Conservation (phyloP, 2,113 vertebrate genomes). For the Eurystomus gularis region DNA sequence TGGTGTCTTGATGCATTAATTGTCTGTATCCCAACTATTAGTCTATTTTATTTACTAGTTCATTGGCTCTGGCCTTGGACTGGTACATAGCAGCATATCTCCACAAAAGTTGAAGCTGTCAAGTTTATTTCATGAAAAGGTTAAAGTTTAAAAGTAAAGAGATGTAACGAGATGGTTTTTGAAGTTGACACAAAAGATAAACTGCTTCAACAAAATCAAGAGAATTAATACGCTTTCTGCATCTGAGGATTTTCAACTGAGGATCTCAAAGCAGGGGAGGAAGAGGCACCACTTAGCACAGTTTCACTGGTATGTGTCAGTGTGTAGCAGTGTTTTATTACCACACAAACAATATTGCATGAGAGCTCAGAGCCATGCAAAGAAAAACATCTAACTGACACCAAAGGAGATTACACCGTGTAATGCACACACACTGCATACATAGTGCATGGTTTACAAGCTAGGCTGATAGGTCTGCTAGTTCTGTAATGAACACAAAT, state of each 20-base stretch:
- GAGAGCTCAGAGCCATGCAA: neutral
- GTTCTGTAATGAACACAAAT: neutral
- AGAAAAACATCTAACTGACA: neutral
- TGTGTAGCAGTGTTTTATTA: neutral
- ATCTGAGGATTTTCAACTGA: neutral
- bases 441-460: neutral
- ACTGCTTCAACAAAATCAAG: neutral
- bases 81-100: neutral
- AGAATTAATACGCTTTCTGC: neutral
- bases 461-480: neutral
- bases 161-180: neutral
- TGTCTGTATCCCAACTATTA: neutral
- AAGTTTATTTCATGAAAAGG: neutral
- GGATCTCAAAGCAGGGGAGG: neutral
- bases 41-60: neutral
- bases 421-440: neutral
- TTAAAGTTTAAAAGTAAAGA: neutral
- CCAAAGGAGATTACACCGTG: neutral
- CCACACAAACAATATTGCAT: neutral
- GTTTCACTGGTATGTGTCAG: neutral
- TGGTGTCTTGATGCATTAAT: neutral
- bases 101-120: neutral
- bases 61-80: neutral
- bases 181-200: neutral
- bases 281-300: rapidly evolving